A percentile compares a stretch with the other conserved stretches of the same genome.
These are phyloP conservation scores for Catocala sponsa DNA, from an alignment of 2,888 invertebrate species.

Conservation along the genomic window DNA sequence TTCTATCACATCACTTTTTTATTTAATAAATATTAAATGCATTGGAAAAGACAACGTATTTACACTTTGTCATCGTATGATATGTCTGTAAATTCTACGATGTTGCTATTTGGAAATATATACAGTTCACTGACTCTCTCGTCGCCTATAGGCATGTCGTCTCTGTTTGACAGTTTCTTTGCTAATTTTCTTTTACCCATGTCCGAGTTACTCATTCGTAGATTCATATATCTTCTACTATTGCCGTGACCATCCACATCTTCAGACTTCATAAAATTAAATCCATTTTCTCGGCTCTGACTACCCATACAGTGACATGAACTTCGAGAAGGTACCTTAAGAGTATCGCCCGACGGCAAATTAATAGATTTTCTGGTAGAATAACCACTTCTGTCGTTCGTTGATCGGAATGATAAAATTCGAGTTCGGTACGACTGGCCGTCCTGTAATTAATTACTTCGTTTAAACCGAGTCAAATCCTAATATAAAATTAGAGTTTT, in stretches of 20 bases:
- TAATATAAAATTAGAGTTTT: conserved; percentile 5
- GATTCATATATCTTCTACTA: conserved; percentile 53
- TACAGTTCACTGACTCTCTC: conserved; percentile 81
- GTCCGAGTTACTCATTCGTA: conserved; percentile 52
- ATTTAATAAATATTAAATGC: conserved; percentile 46
- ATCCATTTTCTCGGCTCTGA: conserved; percentile 69
- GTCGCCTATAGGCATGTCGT: conserved; percentile 71
- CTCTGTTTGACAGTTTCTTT: conserved; percentile 55
- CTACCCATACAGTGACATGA: conserved; percentile 71
- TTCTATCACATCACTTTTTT: conserved; percentile 58
- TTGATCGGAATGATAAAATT: conserved; percentile 79
- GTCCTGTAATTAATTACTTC: conserved; percentile 68
- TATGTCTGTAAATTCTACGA: conserved; percentile 82
- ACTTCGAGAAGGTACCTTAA: conserved; percentile 65
- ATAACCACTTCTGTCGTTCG: conserved; percentile 76
- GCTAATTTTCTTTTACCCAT: conserved; percentile 59
- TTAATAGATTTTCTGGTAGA: conserved; percentile 76
- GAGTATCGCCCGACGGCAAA: conserved; percentile 63
- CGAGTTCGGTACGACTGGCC: conserved; percentile 81
- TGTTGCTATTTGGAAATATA: conserved; percentile 82
- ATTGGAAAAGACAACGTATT: conserved; percentile 53
- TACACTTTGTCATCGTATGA: conserved; percentile 81
- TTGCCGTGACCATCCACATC: conserved; percentile 60
- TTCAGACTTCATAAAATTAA: conserved; percentile 60
- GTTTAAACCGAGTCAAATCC: conserved; percentile 7